Evolutionary conservation across 2,888 invertebrate genomes (phyloP).

Genomic region (Cantharis flavilabris): DNA sequence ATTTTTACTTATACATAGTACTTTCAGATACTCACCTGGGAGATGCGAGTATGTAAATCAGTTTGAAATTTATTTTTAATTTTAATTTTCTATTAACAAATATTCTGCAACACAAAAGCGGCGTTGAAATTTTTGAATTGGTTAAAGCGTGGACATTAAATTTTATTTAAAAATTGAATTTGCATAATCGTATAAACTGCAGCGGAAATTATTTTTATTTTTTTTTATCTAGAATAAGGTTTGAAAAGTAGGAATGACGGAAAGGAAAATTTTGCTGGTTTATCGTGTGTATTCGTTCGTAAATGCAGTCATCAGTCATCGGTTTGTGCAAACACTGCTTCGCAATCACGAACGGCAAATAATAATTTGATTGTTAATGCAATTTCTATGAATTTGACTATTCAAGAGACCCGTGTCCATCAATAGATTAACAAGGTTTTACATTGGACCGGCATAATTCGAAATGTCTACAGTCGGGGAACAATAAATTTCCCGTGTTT

Average conservation of each 20-base stretch:
- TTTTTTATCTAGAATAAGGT: not conserved
- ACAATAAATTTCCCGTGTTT: slow-evolving; percentile 46
- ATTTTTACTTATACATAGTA: not conserved
- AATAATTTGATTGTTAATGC: slow-evolving; percentile 56
- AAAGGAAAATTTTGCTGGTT: not conserved
- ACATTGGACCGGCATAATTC: slow-evolving; percentile 49
- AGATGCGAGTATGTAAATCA: not conserved
- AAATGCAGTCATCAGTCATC: slow-evolving; percentile 23
- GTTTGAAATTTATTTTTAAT: not conserved
- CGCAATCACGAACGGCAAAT: slow-evolving; percentile 54
- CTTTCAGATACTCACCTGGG: not conserved
- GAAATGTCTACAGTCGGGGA: slow-evolving; percentile 49
- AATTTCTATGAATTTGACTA: slow-evolving; percentile 56
- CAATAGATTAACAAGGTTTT: slow-evolving; percentile 44
- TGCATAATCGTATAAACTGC: not conserved
- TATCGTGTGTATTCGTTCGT: slow-evolving; percentile 5
- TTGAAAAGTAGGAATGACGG: not conserved
- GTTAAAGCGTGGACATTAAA: not conserved
- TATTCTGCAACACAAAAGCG: not conserved
- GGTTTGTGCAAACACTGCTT: slow-evolving; percentile 37
- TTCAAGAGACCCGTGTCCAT: slow-evolving; percentile 48
- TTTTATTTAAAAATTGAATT: not conserved
- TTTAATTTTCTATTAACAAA: not conserved
- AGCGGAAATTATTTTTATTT: not conserved
- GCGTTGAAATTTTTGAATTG: not conserved